Evolutionary conservation across 2,113 vertebrate species (phyloP).

Genomic region (Mus spicilegus): DNA sequence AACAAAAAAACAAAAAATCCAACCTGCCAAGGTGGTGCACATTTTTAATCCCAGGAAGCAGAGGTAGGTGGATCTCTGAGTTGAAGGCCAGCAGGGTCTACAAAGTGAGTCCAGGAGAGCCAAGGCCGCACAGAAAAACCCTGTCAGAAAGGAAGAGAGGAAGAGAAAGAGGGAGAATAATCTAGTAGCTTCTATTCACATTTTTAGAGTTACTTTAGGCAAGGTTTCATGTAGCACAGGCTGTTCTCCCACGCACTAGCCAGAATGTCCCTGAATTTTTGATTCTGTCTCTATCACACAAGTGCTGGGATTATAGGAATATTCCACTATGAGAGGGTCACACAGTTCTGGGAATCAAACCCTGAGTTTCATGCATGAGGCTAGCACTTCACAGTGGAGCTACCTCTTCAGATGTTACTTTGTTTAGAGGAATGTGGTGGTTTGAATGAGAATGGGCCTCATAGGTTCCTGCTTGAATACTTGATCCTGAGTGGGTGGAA

Average conservation of each 20-base stretch:
- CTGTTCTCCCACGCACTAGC: not conserved
- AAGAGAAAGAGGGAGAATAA: not conserved
- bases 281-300: not conserved
- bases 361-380: not conserved
- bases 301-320: not conserved
- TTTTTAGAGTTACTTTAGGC: not conserved
- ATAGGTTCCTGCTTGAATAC: not conserved
- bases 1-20: too few relatives aligned
- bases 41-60: not conserved
- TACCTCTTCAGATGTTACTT: not conserved
- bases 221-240: not conserved
- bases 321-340: not conserved
- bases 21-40: not conserved
- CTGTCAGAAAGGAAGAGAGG: not conserved
- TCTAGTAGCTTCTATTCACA: not conserved
- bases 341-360: not conserved
- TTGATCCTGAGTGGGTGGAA: not conserved
- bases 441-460: not conserved
- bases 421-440: not conserved
- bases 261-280: not conserved
- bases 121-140: not conserved
- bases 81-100: not conserved
- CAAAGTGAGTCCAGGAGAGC: not conserved
- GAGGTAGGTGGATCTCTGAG: not conserved
- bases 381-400: not conserved